phyloP scores from a whole-genome alignment of 2,113 vertebrate species.

The Notothenia coriiceps region DNA sequence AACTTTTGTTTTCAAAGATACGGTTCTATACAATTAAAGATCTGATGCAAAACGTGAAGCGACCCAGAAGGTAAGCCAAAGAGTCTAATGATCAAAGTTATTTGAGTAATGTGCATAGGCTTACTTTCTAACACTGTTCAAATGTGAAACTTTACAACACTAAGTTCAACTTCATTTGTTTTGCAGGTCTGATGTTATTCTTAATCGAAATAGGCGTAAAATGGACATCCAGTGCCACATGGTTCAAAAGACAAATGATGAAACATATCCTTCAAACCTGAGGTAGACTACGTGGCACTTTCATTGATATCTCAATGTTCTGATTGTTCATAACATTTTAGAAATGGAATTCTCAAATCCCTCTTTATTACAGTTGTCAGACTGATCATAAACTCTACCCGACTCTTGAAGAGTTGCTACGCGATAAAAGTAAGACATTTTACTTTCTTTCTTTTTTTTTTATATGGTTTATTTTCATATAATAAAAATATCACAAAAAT shows the following conservation, averaged over 20 bases:
- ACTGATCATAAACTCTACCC: slow-evolving; percentile 36
- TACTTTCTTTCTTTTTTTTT: neutral
- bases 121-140: neutral
- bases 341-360: neutral
- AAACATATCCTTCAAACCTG: slow-evolving; percentile 29
- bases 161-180: neutral
- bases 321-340: neutral
- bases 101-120: neutral
- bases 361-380: slow-evolving; percentile 45
- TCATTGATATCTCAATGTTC: neutral
- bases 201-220: slow-evolving; percentile 55
- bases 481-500: neutral
- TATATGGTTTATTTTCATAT: neutral
- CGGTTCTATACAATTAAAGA: slow-evolving; percentile 67
- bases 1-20: slow-evolving; percentile 72
- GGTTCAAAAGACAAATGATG: slow-evolving; percentile 44
- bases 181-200: slow-evolving; percentile 62
- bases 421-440: slow-evolving; percentile 72
- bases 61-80: slow-evolving; percentile 66
- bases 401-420: slow-evolving; percentile 65
- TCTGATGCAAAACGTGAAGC: slow-evolving; percentile 63
- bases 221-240: slow-evolving; percentile 43
- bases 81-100: neutral
- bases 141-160: neutral
- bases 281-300: slow-evolving; percentile 35